Base-by-base conservation (phyloP, 2,888 invertebrate genomes). In the Epirrhoe alternata region DNA sequence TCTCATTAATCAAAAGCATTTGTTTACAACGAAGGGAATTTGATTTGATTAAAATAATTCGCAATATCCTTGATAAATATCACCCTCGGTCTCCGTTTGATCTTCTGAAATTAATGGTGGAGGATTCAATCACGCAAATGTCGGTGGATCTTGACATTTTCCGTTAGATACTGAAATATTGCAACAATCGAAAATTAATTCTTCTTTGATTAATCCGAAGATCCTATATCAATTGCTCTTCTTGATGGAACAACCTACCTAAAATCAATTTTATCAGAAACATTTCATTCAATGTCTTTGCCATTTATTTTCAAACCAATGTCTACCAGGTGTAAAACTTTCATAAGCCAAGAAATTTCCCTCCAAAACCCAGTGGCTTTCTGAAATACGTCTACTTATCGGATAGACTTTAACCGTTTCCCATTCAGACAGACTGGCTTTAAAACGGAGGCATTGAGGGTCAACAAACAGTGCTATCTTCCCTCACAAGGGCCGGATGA, bases 11-110 rank as follows among this genome's bases (percentile, higher is more conserved):
- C 93, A 93, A 92, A 92, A 92, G 90, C 93, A 93, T 93, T 93
- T 93, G 93, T 93, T 93, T 93, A 93, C 92, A 93, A 92, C 89
- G 92, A 89, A 92, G 92, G 91, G 92, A 93, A 92, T 93, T 92
- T 92, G 92, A 93, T 92, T 93, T 93, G 92, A 93, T 93, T 93
- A 93, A 92, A 93, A 93, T 93, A 93, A 92, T 93, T 91, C 92
- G 92, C 92, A 93, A 93, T 92, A 93, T 93, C 93, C 92, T 92
- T 93, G 92, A 92, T 93, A 93, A 92, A 92, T 93, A 93, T 92
- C 92, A 92, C 93, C 92, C 92, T 90, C 92, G 86, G 86, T 92
- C 92, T 92, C 82, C 92, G 93, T 93, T 93, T 93, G 93, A 93
- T 93, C 93, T 91, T 90, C 85, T 86, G 83, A 91, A 93, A 93